Conservation (phyloP, 2,888 invertebrate genomes). For the Melanostoma scalare region DNA sequence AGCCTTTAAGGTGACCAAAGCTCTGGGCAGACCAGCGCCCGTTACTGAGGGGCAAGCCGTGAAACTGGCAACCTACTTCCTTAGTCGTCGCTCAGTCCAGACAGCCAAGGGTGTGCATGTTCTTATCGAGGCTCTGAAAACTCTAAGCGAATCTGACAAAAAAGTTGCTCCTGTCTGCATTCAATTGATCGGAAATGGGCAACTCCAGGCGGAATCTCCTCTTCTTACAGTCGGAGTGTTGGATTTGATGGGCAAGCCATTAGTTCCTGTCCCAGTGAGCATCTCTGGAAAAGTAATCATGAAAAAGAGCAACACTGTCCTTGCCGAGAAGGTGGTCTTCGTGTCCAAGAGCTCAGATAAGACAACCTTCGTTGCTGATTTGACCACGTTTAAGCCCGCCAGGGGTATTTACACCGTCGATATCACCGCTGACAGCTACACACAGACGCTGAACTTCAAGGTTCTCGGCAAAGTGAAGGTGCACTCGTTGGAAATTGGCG, state of each 20-base stretch:
- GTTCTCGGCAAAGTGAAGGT: constrained; percentile 90
- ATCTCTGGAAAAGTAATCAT: constrained; percentile 77
- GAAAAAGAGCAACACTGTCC: constrained; percentile 85
- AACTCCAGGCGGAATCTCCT: constrained; percentile 89
- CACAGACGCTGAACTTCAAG: constrained; percentile 85
- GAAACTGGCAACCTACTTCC: constrained; percentile 95
- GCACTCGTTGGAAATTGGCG: constrained; percentile 91
- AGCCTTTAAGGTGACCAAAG: constrained; percentile 84
- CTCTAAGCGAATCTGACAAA: constrained; percentile 85
- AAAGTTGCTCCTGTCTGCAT: constrained; percentile 93
- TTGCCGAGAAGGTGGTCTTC: constrained; percentile 83
- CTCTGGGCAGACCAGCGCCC: constrained; percentile 86
- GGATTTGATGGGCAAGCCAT: constrained; percentile 88
- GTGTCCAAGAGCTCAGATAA: constrained; percentile 87
- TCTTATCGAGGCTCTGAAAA: constrained; percentile 89
- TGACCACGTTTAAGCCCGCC: constrained; percentile 89
- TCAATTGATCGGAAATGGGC: constrained; percentile 89
- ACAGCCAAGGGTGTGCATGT: constrained; percentile 91
- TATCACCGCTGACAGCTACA: constrained; percentile 87
- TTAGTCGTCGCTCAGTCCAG: constrained; percentile 94
- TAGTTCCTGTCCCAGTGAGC: constrained; percentile 80
- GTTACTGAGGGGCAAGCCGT: constrained; percentile 90
- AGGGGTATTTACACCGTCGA: constrained; percentile 93
- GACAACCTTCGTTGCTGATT: constrained; percentile 89
- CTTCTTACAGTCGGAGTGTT: constrained; percentile 88